Evolutionary conservation across 2,113 vertebrate species (phyloP).

Genomic region (Callorhinus ursinus): DNA sequence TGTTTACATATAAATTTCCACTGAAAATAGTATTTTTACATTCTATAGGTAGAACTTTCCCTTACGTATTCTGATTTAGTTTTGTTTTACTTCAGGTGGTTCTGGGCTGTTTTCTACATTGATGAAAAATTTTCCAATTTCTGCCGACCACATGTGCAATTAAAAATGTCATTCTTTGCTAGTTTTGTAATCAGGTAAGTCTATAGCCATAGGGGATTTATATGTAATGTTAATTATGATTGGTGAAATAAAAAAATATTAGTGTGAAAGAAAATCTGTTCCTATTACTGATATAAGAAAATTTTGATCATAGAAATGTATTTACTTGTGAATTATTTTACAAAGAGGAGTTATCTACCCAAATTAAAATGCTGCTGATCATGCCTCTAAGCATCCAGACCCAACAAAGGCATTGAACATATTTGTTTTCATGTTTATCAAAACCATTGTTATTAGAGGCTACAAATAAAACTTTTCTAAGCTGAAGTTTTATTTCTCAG

Average conservation of each 20-base stretch:
- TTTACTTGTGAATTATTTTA: background rate
- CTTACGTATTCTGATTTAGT: background rate
- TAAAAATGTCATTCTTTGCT: background rate
- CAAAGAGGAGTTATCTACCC: background rate
- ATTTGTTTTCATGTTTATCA: background rate
- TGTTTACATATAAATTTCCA: background rate
- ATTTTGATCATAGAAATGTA: background rate
- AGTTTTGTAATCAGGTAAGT: background rate
- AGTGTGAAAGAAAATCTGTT: background rate
- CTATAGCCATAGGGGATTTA: background rate
- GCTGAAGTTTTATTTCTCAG: background rate
- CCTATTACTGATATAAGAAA: background rate
- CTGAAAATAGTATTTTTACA: background rate
- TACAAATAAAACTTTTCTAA: constrained; percentile 5
- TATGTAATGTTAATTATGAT: background rate
- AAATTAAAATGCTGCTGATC: background rate
- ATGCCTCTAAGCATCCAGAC: background rate
- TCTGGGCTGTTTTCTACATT: background rate
- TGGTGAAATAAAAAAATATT: background rate
- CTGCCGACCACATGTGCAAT: background rate
- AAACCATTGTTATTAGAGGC: background rate
- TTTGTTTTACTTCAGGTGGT: background rate
- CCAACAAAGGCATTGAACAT: background rate
- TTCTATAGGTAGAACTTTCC: background rate
- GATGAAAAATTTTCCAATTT: background rate